These are phyloP conservation scores for Rutilus rutilus DNA, from an alignment of 2,113 vertebrate species.

Conservation along the genomic window DNA sequence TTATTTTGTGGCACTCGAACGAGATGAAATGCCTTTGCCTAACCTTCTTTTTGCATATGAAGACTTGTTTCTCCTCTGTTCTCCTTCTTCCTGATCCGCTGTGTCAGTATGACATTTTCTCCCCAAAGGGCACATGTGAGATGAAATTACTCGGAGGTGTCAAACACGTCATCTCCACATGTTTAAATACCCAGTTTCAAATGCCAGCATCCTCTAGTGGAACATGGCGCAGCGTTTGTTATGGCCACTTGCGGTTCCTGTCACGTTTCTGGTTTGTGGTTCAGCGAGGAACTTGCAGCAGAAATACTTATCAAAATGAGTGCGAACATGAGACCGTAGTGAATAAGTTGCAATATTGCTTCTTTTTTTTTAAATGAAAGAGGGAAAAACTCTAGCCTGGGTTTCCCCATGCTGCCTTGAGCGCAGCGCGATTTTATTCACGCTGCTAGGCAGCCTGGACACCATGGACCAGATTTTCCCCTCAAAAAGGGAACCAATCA, in stretches of 20 bases:
- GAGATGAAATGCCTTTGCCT: background rate
- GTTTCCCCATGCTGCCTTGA: too few species aligned
- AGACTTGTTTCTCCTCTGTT: constrained; percentile 32
- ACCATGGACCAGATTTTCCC: too few species aligned
- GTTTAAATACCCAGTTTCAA: constrained; percentile 54
- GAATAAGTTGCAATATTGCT: background rate
- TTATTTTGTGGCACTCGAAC: background rate
- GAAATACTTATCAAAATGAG: background rate
- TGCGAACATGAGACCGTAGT: background rate
- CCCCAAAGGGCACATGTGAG: constrained; percentile 55
- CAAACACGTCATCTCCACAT: constrained; percentile 53
- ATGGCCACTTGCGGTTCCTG: constrained; percentile 10
- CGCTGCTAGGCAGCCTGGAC: too few species aligned
- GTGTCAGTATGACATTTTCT: constrained; percentile 56
- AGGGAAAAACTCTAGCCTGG: background rate
- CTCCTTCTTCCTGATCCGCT: constrained; percentile 26
- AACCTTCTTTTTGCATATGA: constrained; percentile 18
- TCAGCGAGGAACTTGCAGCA: background rate
- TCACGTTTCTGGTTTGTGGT: constrained; percentile 19
- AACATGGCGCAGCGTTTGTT: background rate
- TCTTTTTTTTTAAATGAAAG: background rate
- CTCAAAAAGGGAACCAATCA: too few species aligned
- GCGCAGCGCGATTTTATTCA: too few species aligned
- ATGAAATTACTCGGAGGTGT: constrained; percentile 54
- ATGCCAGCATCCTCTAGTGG: constrained; percentile 46